phyloP scores from a whole-genome alignment of 2,888 invertebrate species.

The Cordilura impudica region DNA sequence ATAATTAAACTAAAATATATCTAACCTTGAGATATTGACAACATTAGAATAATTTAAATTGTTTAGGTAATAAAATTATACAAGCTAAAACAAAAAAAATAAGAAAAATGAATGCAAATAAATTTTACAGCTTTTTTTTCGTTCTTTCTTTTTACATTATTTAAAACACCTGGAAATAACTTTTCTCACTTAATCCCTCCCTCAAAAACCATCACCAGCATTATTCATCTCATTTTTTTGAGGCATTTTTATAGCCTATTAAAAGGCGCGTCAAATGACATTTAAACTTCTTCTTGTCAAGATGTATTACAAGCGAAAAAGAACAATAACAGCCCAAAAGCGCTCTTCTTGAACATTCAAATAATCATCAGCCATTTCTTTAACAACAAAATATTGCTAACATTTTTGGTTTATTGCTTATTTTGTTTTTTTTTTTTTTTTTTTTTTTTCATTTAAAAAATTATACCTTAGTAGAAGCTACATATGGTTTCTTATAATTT shows the following conservation, averaged over 20 bases:
- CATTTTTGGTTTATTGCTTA: constrained; percentile 47
- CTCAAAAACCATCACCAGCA: background rate
- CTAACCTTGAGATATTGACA: constrained; percentile 34
- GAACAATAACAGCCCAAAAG: constrained; percentile 10
- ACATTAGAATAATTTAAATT: constrained; percentile 46
- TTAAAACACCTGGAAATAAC: background rate
- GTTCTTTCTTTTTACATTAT: constrained; percentile 4
- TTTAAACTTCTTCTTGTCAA: constrained; percentile 40
- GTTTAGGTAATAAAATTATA: constrained; percentile 50
- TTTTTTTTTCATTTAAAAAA: background rate
- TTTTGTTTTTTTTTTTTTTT: constrained; percentile 2
- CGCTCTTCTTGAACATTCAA: constrained; percentile 9
- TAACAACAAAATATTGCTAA: constrained; percentile 43
- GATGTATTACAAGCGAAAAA: constrained; percentile 8
- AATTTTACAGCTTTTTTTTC: background rate
- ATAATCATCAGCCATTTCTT: constrained; percentile 44
- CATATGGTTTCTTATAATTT: constrained; percentile 24
- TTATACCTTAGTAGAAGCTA: background rate
- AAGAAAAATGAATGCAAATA: background rate
- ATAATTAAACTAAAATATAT: constrained; percentile 25
- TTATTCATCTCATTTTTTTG: background rate
- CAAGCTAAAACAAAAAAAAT: constrained; percentile 2
- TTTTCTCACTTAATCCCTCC: no score
- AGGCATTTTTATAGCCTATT: constrained; percentile 49
- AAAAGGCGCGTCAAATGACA: constrained; percentile 52